Evolutionary conservation across 2,797 vertebrate genomes (phyloP).

Genomic region (Antrozous pallidus): DNA sequence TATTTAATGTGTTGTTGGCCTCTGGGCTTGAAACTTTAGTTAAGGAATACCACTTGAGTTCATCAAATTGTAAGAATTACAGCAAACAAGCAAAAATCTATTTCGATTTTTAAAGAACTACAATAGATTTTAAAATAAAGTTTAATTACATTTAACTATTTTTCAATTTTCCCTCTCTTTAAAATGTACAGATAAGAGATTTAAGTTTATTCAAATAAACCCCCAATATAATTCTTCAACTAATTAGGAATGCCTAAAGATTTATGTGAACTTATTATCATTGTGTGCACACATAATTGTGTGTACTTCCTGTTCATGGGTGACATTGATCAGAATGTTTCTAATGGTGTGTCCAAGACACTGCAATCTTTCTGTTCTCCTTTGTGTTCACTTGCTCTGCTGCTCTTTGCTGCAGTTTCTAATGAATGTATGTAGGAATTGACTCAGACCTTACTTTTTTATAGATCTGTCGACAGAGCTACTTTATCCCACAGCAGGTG

Average conservation of each 20-base stretch:
- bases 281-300: neutral
- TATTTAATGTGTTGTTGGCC: neutral
- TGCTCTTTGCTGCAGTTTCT: conserved; percentile 7
- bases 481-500: neutral
- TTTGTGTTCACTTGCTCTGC: neutral
- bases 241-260: neutral
- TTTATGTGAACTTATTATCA: neutral
- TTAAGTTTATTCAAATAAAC: conserved; percentile 5
- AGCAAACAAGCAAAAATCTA: neutral
- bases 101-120: neutral
- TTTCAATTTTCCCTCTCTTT: neutral
- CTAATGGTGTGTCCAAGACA: neutral
- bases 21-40: neutral
- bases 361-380: neutral
- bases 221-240: neutral
- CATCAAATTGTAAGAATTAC: neutral
- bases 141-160: neutral
- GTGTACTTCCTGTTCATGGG: neutral
- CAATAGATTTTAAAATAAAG: neutral
- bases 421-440: neutral
- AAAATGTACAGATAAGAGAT: conserved; percentile 30
- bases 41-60: conserved; percentile 26
- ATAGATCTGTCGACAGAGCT: neutral
- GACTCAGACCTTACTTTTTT: neutral
- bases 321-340: neutral